These are phyloP conservation scores for Epinephelus moara DNA, from an alignment of 2,113 vertebrate species.

Conservation along the genomic window DNA sequence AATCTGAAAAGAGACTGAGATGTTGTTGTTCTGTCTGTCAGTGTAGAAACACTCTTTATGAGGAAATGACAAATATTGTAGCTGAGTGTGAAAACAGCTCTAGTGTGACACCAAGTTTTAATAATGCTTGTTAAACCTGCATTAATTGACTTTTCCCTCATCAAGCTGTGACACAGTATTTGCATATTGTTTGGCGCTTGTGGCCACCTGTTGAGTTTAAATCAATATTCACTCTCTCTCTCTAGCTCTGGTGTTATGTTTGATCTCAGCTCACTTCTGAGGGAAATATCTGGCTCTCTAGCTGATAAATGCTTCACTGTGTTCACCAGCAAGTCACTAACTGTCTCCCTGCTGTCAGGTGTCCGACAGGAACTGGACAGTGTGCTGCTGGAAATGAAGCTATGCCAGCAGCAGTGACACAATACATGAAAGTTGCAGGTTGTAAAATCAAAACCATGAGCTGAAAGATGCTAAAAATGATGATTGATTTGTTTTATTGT, in stretches of 20 bases:
- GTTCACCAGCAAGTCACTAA: neutral
- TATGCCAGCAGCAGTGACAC: neutral
- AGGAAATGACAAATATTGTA: neutral
- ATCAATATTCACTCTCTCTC: no score
- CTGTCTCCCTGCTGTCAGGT: neutral
- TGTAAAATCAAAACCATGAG: neutral
- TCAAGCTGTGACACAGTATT: neutral
- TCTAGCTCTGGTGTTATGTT: neutral
- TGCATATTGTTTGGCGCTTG: neutral
- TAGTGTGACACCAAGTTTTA: neutral
- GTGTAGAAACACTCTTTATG: neutral
- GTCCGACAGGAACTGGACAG: neutral
- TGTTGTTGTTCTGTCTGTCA: constrained; percentile 5
- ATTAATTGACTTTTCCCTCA: neutral
- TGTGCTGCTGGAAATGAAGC: neutral
- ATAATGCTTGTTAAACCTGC: neutral
- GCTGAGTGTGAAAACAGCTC: neutral
- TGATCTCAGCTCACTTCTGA: neutral
- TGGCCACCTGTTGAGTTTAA: neutral
- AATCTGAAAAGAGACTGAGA: constrained; percentile 7
- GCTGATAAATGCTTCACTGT: neutral
- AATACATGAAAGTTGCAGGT: neutral
- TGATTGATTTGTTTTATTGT: no score
- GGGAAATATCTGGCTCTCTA: neutral
- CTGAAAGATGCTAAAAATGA: neutral